Percentiles rank a stretch among this genome's conserved stretches.
These are phyloP conservation scores for Galemys pyrenaicus DNA, from an alignment of 2,113 vertebrate genomes.

Conservation along the genomic window DNA sequence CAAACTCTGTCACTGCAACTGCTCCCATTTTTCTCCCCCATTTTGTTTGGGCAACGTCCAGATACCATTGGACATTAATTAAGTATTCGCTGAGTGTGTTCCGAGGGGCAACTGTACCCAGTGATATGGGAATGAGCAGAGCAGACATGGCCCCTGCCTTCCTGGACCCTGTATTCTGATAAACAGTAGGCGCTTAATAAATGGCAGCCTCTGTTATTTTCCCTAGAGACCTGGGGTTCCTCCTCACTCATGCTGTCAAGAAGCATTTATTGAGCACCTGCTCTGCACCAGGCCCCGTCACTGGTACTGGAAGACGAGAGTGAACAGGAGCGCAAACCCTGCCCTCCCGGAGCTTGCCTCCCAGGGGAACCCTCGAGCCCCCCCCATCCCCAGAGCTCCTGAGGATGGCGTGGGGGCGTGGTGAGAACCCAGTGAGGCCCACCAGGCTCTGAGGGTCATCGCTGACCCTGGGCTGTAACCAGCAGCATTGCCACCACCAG, in stretches of 20 bases:
- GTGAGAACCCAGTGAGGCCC: background rate
- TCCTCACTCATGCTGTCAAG: background rate
- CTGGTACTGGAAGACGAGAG: background rate
- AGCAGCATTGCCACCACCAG: background rate
- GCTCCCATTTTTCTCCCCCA: slow-evolving; percentile 2
- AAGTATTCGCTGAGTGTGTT: background rate
- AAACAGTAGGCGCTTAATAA: background rate
- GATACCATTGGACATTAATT: background rate
- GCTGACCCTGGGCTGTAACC: background rate
- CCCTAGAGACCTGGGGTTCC: background rate
- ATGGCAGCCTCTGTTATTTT: background rate
- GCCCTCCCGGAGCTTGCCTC: background rate
- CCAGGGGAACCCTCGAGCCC: background rate
- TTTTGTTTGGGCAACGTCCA: slow-evolving; percentile 35
- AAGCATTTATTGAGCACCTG: background rate
- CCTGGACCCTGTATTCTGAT: background rate
- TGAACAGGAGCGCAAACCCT: background rate
- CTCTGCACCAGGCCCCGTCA: background rate
- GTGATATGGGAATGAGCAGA: background rate
- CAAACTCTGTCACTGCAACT: background rate
- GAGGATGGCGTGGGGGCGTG: accelerated
- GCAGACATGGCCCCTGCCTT: background rate
- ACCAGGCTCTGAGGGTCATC: background rate
- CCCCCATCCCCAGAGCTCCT: background rate
- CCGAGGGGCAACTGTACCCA: background rate